Evolutionary conservation across 2,113 vertebrate genomes (phyloP), one percentile per base, ranked within the genome.

Genomic region (Toxotes chatareus): DNA sequence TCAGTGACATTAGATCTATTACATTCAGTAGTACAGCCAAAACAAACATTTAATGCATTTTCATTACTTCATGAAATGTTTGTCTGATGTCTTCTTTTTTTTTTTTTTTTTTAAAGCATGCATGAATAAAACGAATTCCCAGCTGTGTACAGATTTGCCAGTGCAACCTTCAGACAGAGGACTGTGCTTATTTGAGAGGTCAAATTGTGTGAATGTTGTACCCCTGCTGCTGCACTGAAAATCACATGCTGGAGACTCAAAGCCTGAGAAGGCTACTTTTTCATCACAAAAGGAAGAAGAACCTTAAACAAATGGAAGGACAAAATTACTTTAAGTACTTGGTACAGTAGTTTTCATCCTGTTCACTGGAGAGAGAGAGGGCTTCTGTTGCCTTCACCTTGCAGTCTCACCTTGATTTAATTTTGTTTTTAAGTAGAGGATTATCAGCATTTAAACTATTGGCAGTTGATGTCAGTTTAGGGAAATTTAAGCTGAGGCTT

Each of bases 201-300:
- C 57, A 79, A 64, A 63, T 74, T 82, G 78, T 86, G 74, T 73
- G 69, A 53, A 61, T 64, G 62, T 49, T 63, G 46, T 56, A 61
- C 2, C 31, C 3, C 51, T 27, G 14, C 51, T 83, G 73, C 76
- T 60, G 55, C 36, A 31, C 47, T 63, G 42, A 75, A 69, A 76
- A 64, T 55, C 59, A 53, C 85, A 68, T 76, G 40, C 49, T 62
- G 70, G 76, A 70, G 71, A 76, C 27, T 79, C 51, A 73, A 40
- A 79, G 70, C 53, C 65, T 73, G 55, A 76, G 51, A 85, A 83
- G 73, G 79, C 85, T 76, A 70, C 3, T 68, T 80, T 78, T 75
- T 83, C 55, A 63, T 83, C 57, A 27, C 53, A 59, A 73, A 3
- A 27, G 21, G 5, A 49, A 57, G 62, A 61, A 16, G 14, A 79